A percentile compares a stretch with the other conserved stretches of the same genome.
Evolutionary conservation across 2,888 invertebrate genomes (phyloP).

Genomic region (Ophion slaviceki): DNA sequence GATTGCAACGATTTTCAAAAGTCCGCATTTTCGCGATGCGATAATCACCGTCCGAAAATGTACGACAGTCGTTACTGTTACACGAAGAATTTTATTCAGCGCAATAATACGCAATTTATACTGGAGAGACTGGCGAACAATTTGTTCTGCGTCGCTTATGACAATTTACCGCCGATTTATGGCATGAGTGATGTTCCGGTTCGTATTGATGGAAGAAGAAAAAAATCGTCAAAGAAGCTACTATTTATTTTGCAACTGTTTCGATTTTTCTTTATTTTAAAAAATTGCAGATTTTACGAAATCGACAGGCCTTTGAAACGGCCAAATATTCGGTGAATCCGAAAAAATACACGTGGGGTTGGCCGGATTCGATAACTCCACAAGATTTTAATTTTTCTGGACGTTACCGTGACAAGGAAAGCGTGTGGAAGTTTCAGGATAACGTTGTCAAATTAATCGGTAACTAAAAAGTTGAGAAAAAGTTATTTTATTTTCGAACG

Average conservation of each 20-base stretch:
- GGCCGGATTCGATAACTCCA: conserved; percentile 6
- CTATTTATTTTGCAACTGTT: neutral
- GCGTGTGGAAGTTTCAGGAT: conserved; percentile 45
- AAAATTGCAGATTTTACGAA: conserved; percentile 29
- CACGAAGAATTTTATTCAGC: conserved; percentile 84
- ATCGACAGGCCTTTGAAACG: conserved; percentile 45
- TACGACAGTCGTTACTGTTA: conserved; percentile 84
- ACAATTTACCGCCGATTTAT: conserved; percentile 85
- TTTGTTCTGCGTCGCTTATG: conserved; percentile 86
- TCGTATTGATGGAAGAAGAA: conserved; percentile 2
- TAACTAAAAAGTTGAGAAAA: conserved; percentile 1
- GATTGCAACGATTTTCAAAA: conserved; percentile 88
- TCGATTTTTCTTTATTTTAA: neutral
- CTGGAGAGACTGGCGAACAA: conserved; percentile 82
- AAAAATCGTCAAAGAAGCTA: neutral
- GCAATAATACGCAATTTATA: conserved; percentile 84
- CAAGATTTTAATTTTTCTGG: conserved; percentile 44
- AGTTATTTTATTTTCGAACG: neutral
- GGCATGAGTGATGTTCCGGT: conserved; percentile 73
- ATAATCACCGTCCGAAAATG: conserved; percentile 78
- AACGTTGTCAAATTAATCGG: conserved; percentile 47
- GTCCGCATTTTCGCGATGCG: conserved; percentile 87
- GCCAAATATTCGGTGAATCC: conserved; percentile 20
- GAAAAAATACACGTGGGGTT: conserved; percentile 53
- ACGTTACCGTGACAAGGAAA: conserved; percentile 32